Base-by-base conservation (phyloP, 2,888 invertebrate species). In the Smittia sp. region DNA sequence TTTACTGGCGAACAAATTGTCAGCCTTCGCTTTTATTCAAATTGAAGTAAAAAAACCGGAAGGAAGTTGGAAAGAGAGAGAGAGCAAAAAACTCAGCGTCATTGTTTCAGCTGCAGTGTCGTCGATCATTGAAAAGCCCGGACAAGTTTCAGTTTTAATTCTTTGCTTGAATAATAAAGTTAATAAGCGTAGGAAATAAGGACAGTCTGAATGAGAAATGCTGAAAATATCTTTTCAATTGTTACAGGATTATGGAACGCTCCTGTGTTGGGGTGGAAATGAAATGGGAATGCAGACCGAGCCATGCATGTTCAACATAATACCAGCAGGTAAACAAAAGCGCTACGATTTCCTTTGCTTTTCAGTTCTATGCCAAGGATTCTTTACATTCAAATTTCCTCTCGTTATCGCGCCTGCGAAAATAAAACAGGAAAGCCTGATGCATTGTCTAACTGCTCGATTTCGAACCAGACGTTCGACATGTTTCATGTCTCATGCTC, bases 231-330 rank as follows among this genome's bases (percentile, higher is more conserved):
- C 11, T 58, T 63, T 63, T 63, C 63, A 24, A 63, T 63, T 63
- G 27, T 27, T 27, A 24, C 39, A 83, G 79, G 90, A 91, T 82
- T 91, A 91, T 78, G 91, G 91, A 25, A 89, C 89, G 20, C 82
- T 91, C 46, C 84, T 90, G 54, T 91, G 91, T 79, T 90, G 89
- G 88, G 91, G 89, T 7, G 85, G 83, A 78, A 91, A 91, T 80
- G 89, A 89, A 79, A 87, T 90, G 76, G 91, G 91, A 66, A 83
- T 85, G 76, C 91, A 91, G 80, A 85, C 85, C 76, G 88, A 89
- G 75, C 91, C 91, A 0, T 91, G 91, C 80, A 86, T 90, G 67
- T 91, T 87, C 80, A 87, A 87, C 79, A 87, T 91, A 76, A 88
- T 88, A 76, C 90, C 91, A 68, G 90, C 91, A 79, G 91, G 91